Conservation (phyloP, 1,140 invertebrate species). For the Babylonia areolata region DNA sequence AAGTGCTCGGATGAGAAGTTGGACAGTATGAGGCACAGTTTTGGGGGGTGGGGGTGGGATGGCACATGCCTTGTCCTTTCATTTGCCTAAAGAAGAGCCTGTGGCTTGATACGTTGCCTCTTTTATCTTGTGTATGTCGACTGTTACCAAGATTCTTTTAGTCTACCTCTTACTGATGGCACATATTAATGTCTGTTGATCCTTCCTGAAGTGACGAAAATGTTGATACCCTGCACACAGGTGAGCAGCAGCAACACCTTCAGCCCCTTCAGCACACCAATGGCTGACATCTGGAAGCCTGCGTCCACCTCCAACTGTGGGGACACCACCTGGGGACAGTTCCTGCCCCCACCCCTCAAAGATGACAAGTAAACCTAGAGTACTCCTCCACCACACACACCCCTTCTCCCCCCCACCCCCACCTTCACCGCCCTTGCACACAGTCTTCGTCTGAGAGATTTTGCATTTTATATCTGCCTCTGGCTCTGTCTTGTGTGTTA, state of each 20-base stretch:
- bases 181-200: too few species aligned
- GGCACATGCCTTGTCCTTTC: too few species aligned
- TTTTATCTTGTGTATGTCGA: too few species aligned
- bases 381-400: too few species aligned
- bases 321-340: conserved; percentile 42
- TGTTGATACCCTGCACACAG: not conserved
- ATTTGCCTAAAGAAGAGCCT: too few species aligned
- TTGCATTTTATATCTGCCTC: not conserved
- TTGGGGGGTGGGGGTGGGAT: too few species aligned
- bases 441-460: conserved; percentile 2
- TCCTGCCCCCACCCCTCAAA: conserved; percentile 35
- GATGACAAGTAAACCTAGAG: conserved; percentile 16
- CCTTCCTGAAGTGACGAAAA: too few species aligned
- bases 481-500: not conserved
- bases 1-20: too few species aligned
- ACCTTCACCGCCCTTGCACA: not conserved
- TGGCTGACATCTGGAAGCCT: conserved; percentile 66
- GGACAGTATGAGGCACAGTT: too few species aligned
- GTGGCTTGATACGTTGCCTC: too few species aligned
- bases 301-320: conserved; percentile 46
- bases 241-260: conserved; percentile 47
- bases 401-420: not conserved
- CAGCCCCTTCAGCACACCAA: conserved; percentile 62
- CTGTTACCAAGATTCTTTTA: too few species aligned
- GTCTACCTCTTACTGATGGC: too few species aligned